phyloP scores from a whole-genome alignment of 2,113 vertebrate genomes.

The Nothocercus nigrocapillus region DNA sequence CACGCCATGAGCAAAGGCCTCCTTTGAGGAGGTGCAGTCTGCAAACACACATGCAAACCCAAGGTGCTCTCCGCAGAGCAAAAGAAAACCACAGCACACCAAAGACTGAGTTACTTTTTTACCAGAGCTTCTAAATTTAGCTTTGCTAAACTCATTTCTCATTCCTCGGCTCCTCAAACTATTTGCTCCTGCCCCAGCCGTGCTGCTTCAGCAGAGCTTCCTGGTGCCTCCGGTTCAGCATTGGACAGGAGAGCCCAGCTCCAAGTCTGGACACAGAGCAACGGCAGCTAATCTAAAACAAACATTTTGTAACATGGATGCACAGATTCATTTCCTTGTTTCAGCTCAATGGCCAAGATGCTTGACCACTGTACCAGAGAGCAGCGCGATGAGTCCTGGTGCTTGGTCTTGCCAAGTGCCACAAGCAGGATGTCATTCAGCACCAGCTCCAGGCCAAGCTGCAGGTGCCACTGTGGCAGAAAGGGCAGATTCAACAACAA shows the following conservation, averaged over 20 bases:
- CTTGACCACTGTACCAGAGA: not conserved
- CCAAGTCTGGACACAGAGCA: not conserved
- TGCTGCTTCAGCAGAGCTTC: not conserved
- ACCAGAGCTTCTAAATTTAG: conserved; percentile 1
- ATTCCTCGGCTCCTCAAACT: not conserved
- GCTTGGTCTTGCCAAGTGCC: not conserved
- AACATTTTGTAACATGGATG: not conserved
- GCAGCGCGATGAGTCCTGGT: not conserved
- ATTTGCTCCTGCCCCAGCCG: not conserved
- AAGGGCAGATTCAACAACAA: not conserved
- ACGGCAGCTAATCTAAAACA: not conserved
- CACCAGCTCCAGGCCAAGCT: not conserved
- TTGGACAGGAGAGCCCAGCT: not conserved
- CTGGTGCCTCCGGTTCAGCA: not conserved
- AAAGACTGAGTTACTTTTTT: not conserved
- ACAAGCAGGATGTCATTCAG: not conserved
- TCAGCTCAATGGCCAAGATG: not conserved
- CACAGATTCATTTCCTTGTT: not conserved
- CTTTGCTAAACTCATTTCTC: not conserved
- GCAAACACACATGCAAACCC: not conserved
- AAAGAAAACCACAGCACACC: not conserved
- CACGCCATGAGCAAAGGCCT: not conserved
- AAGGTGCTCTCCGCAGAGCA: not conserved
- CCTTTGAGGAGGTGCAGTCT: not conserved
- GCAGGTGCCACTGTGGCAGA: not conserved